Conservation (phyloP, 2,888 invertebrate genomes). For the Dynastes maya region DNA sequence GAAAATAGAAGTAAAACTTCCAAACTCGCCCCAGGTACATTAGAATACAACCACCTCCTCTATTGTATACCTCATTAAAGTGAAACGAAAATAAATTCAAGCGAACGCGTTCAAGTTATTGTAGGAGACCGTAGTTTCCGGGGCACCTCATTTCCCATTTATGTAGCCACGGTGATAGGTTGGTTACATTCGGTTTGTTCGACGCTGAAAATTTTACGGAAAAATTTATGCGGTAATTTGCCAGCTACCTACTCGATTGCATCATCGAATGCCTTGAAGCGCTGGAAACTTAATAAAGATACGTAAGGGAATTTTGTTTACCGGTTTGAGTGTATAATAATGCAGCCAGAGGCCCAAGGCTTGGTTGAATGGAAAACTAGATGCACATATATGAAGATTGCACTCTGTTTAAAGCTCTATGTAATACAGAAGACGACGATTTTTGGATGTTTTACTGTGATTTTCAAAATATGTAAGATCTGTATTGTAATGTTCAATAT, state of each 20-base stretch:
- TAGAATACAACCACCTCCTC: not conserved
- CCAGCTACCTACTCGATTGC: conserved; percentile 1
- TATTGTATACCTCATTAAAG: not conserved
- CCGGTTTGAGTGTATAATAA: too few relatives aligned
- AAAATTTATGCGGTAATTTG: conserved; percentile 7
- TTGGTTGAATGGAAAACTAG: too few relatives aligned
- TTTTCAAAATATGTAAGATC: too few relatives aligned
- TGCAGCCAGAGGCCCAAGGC: too few relatives aligned
- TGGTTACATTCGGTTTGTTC: not conserved
- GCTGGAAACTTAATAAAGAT: conserved; percentile 10
- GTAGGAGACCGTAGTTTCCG: not conserved
- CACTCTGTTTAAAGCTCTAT: too few relatives aligned
- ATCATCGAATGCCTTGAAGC: not conserved
- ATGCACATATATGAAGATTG: too few relatives aligned
- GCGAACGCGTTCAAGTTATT: not conserved
- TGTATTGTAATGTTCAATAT: too few relatives aligned
- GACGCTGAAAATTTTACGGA: not conserved
- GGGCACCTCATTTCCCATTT: not conserved
- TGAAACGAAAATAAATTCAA: conserved; percentile 5
- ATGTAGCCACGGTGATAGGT: not conserved
- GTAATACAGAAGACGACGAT: too few relatives aligned
- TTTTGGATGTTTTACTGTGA: too few relatives aligned
- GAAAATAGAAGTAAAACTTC: too few relatives aligned
- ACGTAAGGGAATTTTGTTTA: not conserved
- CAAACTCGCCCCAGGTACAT: too few relatives aligned